phyloP scores from a whole-genome alignment of 2,888 invertebrate species.

The Lepetodrilus schrolli region DNA sequence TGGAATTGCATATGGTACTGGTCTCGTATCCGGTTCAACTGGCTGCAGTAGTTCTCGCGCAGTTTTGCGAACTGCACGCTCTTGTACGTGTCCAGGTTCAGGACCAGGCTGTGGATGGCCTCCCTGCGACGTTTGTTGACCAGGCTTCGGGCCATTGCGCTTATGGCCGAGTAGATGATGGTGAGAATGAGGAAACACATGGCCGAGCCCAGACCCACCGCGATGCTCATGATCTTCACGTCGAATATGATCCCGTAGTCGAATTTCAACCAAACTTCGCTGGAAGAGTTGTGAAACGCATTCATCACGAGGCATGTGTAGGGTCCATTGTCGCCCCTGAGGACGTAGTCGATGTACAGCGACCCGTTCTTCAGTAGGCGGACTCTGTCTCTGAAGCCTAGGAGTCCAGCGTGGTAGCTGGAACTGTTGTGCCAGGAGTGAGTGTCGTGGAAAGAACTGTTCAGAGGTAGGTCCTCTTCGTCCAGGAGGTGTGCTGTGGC shows the following conservation, averaged over 20 bases:
- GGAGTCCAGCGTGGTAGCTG: slow-evolving; percentile 50
- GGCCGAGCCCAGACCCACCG: slow-evolving; percentile 88
- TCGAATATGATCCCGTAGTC: slow-evolving; percentile 89
- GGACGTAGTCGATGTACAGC: slow-evolving; percentile 82
- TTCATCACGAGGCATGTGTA: slow-evolving; percentile 92
- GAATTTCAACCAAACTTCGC: slow-evolving; percentile 80
- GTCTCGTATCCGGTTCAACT: slow-evolving; percentile 67
- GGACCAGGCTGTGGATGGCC: slow-evolving; percentile 76
- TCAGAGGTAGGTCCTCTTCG: slow-evolving; percentile 38
- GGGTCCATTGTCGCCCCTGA: slow-evolving; percentile 82
- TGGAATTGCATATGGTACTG: slow-evolving; percentile 77
- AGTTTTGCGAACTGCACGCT: slow-evolving; percentile 66
- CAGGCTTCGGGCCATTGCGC: slow-evolving; percentile 54
- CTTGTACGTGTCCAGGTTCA: slow-evolving; percentile 69
- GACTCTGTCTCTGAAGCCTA: slow-evolving; percentile 77
- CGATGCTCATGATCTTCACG: slow-evolving; percentile 87
- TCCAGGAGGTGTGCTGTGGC: slow-evolving; percentile 47
- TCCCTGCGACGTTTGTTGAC: slow-evolving; percentile 74
- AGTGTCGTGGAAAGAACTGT: slow-evolving; percentile 47
- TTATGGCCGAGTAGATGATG: slow-evolving; percentile 84
- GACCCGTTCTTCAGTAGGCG: slow-evolving; percentile 86
- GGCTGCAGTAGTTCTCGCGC: slow-evolving; percentile 68
- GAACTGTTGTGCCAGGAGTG: slow-evolving; percentile 61
- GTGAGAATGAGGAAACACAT: slow-evolving; percentile 87
- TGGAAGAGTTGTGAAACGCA: slow-evolving; percentile 86